A percentile compares a stretch with the other conserved stretches of the same genome.
phyloP scores from a whole-genome alignment of 2,888 invertebrate species.

The Xanthia togata region DNA sequence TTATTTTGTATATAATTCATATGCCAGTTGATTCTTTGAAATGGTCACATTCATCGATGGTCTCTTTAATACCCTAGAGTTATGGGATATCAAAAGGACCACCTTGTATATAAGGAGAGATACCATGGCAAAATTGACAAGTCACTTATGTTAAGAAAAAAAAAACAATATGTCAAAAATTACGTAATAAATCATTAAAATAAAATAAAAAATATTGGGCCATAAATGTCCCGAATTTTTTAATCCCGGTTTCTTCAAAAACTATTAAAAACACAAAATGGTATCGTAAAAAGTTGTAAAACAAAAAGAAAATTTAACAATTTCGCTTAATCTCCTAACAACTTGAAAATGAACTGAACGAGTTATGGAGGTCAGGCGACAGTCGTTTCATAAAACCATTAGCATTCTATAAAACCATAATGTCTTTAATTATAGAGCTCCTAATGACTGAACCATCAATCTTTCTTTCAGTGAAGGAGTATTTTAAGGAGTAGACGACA shows the following conservation, averaged over 20 bases:
- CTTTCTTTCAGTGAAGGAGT: constrained; percentile 48
- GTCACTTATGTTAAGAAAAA: background rate
- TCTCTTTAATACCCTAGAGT: too few species aligned
- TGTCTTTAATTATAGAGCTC: constrained; percentile 48
- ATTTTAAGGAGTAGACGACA: constrained; percentile 31
- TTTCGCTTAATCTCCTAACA: constrained; percentile 16
- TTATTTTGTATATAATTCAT: too few species aligned
- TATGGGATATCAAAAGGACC: too few species aligned
- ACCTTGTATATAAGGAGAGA: too few species aligned
- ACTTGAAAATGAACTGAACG: constrained; percentile 41
- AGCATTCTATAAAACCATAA: constrained; percentile 53
- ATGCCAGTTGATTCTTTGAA: too few species aligned
- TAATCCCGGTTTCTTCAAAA: background rate
- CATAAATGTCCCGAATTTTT: background rate
- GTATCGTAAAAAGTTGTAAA: background rate
- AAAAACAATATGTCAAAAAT: too few species aligned
- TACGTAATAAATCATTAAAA: background rate
- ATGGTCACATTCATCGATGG: too few species aligned
- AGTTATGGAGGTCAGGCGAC: constrained; percentile 52
- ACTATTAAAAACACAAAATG: background rate
- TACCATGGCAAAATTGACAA: background rate
- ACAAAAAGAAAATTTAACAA: constrained; percentile 18
- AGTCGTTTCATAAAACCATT: constrained; percentile 60
- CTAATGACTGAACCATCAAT: constrained; percentile 53
- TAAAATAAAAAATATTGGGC: too few species aligned